Evolutionary conservation across 2,888 invertebrate genomes (phyloP), one percentile per base, ranked within the genome.

Genomic region (Eremobia ochroleuca): DNA sequence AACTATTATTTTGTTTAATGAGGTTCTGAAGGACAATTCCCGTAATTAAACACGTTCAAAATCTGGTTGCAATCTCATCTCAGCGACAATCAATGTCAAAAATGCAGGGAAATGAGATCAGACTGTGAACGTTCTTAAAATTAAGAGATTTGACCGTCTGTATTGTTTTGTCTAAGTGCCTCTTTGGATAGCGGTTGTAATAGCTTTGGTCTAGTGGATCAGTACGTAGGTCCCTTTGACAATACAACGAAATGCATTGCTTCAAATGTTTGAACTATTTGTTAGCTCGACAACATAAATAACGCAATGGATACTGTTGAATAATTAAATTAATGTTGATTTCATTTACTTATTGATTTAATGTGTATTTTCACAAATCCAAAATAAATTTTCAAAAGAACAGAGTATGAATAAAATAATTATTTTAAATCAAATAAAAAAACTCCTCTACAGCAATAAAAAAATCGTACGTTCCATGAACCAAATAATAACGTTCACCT

Each of bases 401-500:
- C 9, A 52, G 25, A 25, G 3, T 25, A 52, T 25, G 0, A 49
- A 49, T 59, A 31, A 59, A 59, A 59, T 58, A 18, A 49, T 21
- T 28, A 28, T 15, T 58, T 28, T 28, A 15, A 25, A 58, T 58
- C 2, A 8, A 28, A 59, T 31, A 28, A 34, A 46, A 37, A 37
- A 6, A 5, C 11, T 11, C 11, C 4, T 0, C 3, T 25, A 31
- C 6, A 40, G 18, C 6, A 72, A 37, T 18, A 59, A 18, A 59
- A 25, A 25, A 76, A 0, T 25, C 4, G 11, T 46, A 0, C 37
- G n/a, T 21, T 64, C 15, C 25, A 65, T 18, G 4, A 3, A 28
- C 28, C 55, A 34, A 82, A 55, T n/a, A 83, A 62, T 70, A 11
- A 21, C 85, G 0, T n/a, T 70, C 74, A 52, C 85, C 75, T 70